phyloP scores from a whole-genome alignment of 2,797 vertebrate species.

The Peromyscus attwateri region DNA sequence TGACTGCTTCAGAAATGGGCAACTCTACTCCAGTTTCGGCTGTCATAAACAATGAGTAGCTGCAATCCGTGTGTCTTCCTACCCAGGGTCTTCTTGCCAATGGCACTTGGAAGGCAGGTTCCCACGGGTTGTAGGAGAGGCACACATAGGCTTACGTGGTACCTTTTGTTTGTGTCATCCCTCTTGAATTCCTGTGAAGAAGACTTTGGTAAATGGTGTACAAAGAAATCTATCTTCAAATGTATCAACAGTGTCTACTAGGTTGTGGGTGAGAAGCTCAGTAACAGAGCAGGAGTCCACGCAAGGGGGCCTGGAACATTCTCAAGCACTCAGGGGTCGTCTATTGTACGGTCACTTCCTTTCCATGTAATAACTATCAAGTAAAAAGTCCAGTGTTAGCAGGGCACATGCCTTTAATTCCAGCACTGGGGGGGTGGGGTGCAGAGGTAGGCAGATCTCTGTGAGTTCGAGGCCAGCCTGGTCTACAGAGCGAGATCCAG shows the following conservation, averaged over 20 bases:
- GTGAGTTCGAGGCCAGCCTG: no score
- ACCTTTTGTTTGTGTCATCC: neutral
- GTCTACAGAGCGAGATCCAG: no score
- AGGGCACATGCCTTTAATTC: no score
- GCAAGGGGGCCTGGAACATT: neutral
- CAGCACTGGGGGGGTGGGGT: no score
- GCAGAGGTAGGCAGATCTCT: no score
- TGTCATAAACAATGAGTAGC: neutral
- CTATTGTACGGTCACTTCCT: neutral
- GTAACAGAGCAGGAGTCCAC: no score
- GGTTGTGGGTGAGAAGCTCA: neutral
- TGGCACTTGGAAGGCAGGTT: neutral
- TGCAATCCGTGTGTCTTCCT: neutral
- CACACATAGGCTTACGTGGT: neutral
- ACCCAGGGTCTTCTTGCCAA: neutral
- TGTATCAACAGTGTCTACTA: neutral
- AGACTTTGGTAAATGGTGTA: neutral
- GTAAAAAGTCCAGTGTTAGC: neutral
- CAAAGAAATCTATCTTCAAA: neutral
- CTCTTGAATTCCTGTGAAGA: neutral
- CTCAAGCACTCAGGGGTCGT: neutral
- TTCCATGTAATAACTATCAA: neutral
- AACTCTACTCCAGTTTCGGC: no score
- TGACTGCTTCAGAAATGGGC: no score
- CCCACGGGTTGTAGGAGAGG: neutral